phyloP scores from a whole-genome alignment of 2,797 vertebrate genomes.

The Paratrypauchen microcephalus region DNA sequence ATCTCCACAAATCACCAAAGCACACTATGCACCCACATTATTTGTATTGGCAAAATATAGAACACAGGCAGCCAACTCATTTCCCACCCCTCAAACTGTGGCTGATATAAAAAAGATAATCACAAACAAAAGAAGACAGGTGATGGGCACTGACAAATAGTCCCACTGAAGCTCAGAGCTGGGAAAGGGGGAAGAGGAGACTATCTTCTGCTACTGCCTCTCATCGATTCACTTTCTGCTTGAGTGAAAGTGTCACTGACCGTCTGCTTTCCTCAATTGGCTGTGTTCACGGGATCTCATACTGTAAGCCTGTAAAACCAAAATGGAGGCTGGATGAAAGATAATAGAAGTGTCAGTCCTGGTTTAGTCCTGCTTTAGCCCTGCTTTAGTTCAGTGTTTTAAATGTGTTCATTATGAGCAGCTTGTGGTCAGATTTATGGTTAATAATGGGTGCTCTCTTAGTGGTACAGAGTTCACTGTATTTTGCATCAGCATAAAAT shows the following conservation, averaged over 20 bases:
- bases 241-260: conserved; percentile 18
- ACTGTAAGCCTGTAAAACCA: neutral
- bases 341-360: too few relatives aligned
- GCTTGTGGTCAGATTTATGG: too few relatives aligned
- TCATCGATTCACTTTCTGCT: conserved; percentile 9
- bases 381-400: neutral
- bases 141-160: conserved; percentile 16
- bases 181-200: neutral
- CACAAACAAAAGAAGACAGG: conserved; percentile 11
- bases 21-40: conserved; percentile 1
- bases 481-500: neutral
- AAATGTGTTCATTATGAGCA: neutral
- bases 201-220: conserved; percentile 14
- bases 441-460: too few relatives aligned
- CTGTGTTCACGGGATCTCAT: neutral
- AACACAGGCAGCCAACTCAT: neutral
- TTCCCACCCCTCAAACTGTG: conserved; percentile 15
- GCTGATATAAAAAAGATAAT: conserved; percentile 1
- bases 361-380: too few relatives aligned
- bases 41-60: conserved; percentile 11
- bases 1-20: neutral
- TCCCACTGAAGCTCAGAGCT: neutral
- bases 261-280: conserved; percentile 33
- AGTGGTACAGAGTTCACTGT: neutral
- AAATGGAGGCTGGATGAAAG: neutral